Evolutionary conservation across 1,140 invertebrate genomes (phyloP).

Genomic region (Drosophila orosa): DNA sequence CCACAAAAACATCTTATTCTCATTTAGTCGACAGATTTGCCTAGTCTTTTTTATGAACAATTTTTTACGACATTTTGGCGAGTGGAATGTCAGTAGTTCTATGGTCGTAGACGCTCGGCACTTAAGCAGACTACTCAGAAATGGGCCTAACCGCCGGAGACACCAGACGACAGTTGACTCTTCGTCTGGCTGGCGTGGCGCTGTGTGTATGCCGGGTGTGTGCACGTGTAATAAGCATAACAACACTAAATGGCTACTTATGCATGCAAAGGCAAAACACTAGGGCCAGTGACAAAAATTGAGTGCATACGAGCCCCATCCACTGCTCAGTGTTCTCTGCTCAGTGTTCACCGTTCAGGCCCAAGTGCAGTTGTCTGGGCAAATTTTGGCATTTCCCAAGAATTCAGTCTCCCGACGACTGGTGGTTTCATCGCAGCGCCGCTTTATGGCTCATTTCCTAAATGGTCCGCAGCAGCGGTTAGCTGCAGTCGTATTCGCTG

Average conservation of each 20-base stretch:
- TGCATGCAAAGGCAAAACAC: slow-evolving; percentile 70
- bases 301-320: slow-evolving; percentile 69
- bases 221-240: slow-evolving; percentile 77
- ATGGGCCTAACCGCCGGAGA: slow-evolving; percentile 60
- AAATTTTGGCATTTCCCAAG: slow-evolving; percentile 56
- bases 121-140: slow-evolving; percentile 67
- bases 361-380: slow-evolving; percentile 69
- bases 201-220: slow-evolving; percentile 29
- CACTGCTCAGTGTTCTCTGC: slow-evolving; percentile 10
- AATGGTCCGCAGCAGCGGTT: slow-evolving; percentile 68
- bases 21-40: neutral
- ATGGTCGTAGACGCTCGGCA: slow-evolving; percentile 59
- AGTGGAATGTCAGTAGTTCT: slow-evolving; percentile 9
- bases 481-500: slow-evolving; percentile 11
- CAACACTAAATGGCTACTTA: slow-evolving; percentile 80
- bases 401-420: slow-evolving; percentile 31
- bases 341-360: slow-evolving; percentile 10
- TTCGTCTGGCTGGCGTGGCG: slow-evolving; percentile 27
- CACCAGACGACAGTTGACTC: slow-evolving; percentile 61
- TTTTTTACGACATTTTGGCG: neutral
- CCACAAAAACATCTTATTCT: too few relatives aligned
- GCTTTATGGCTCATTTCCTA: slow-evolving; percentile 79
- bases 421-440: slow-evolving; percentile 33
- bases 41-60: neutral
- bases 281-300: slow-evolving; percentile 63